Evolutionary conservation across 2,113 vertebrate species (phyloP).

Genomic region (Gobius niger): DNA sequence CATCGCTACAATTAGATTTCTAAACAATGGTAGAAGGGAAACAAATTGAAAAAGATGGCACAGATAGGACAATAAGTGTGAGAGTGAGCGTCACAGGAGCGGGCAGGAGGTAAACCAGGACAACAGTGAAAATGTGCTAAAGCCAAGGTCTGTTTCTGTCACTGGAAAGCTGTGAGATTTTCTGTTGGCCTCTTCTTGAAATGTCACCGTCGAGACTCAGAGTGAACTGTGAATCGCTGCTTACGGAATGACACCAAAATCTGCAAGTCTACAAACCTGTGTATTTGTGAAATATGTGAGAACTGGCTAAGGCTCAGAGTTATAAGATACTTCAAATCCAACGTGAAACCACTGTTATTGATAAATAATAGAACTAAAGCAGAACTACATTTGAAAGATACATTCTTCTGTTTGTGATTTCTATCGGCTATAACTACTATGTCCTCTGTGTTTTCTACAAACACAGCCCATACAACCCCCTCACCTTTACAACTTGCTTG

Average conservation of each 20-base stretch:
- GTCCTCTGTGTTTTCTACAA: too few relatives aligned
- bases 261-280: slow-evolving; percentile 24
- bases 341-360: too few relatives aligned
- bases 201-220: slow-evolving; percentile 35
- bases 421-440: too few relatives aligned
- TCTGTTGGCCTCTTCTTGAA: slow-evolving; percentile 44
- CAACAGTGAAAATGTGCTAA: slow-evolving; percentile 50
- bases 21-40: not conserved
- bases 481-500: slow-evolving; percentile 23
- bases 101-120: slow-evolving; percentile 45
- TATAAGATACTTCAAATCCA: too few relatives aligned
- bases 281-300: slow-evolving; percentile 26
- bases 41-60: slow-evolving; percentile 1
- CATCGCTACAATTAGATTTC: not conserved
- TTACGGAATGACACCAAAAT: slow-evolving; percentile 41
- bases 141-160: slow-evolving; percentile 40
- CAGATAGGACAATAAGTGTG: slow-evolving; percentile 9
- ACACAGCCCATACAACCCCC: slow-evolving; percentile 18
- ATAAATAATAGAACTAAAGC: too few relatives aligned
- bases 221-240: slow-evolving; percentile 35
- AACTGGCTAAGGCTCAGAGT: slow-evolving; percentile 54
- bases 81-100: slow-evolving; percentile 43
- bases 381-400: too few relatives aligned
- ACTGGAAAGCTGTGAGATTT: slow-evolving; percentile 44
- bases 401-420: too few relatives aligned